These are phyloP conservation scores for Galbula dea DNA, from an alignment of 2,113 vertebrate species.

Conservation along the genomic window DNA sequence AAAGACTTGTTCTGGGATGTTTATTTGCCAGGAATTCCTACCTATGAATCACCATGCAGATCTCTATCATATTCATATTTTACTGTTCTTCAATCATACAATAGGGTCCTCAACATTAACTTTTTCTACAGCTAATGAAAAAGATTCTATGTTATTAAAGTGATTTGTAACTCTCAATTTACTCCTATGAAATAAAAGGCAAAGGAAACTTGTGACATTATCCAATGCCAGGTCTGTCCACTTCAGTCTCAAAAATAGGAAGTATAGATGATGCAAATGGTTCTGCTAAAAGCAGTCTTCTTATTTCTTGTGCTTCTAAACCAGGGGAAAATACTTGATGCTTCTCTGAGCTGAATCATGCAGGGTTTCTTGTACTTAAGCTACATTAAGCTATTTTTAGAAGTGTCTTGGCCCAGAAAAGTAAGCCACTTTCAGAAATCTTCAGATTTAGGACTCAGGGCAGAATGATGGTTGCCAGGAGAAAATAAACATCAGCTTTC, in stretches of 20 bases:
- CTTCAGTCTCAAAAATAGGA: background rate
- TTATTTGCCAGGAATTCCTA: background rate
- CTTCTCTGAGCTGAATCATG: background rate
- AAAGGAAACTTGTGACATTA: background rate
- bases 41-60: background rate
- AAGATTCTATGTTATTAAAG: background rate
- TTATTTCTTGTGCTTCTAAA: background rate
- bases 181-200: background rate
- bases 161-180: background rate
- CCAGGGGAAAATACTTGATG: background rate
- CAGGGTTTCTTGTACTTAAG: background rate
- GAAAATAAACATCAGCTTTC: background rate
- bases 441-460: background rate
- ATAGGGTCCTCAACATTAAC: background rate
- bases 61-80: background rate
- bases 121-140: background rate
- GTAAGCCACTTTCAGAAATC: background rate
- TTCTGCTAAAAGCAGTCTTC: background rate
- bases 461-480: background rate
- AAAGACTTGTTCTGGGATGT: background rate
- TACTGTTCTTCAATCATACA: background rate
- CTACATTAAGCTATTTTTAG: background rate
- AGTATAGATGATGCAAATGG: background rate
- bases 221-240: background rate
- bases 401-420: background rate